phyloP scores from a whole-genome alignment of 2,797 vertebrate species.

The Loris lydekkerianus region DNA sequence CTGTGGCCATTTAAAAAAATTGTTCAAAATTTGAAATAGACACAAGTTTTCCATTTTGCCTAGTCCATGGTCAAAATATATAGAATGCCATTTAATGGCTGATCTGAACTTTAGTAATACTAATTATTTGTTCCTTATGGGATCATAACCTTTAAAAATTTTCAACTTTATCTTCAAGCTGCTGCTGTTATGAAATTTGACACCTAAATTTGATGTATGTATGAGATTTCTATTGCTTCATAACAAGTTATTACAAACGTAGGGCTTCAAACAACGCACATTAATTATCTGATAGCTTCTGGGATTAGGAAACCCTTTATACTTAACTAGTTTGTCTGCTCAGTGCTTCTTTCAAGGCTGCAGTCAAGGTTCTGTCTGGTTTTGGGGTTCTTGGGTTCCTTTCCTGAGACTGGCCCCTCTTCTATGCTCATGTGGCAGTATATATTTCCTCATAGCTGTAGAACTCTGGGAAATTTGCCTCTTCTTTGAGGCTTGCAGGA shows the following conservation, averaged over 20 bases:
- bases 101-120: neutral
- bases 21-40: constrained; percentile 43
- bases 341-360: neutral
- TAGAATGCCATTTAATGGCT: neutral
- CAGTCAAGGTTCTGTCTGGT: neutral
- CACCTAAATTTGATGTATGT: neutral
- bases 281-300: neutral
- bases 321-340: neutral
- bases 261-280: neutral
- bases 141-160: neutral
- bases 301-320: neutral
- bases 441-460: neutral
- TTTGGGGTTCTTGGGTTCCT: neutral
- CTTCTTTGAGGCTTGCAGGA: neutral
- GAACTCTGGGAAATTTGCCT: neutral
- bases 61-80: neutral
- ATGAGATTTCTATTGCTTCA: neutral
- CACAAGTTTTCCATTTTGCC: constrained; percentile 19
- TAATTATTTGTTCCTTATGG: neutral
- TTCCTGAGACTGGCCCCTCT: neutral
- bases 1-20: neutral
- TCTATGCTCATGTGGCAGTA: neutral
- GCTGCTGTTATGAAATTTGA: constrained; percentile 1
- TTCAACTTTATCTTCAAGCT: neutral
- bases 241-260: neutral